Base-by-base conservation (phyloP, 92 coral and sea anemone species). In the Epizoanthus stellaris region DNA sequence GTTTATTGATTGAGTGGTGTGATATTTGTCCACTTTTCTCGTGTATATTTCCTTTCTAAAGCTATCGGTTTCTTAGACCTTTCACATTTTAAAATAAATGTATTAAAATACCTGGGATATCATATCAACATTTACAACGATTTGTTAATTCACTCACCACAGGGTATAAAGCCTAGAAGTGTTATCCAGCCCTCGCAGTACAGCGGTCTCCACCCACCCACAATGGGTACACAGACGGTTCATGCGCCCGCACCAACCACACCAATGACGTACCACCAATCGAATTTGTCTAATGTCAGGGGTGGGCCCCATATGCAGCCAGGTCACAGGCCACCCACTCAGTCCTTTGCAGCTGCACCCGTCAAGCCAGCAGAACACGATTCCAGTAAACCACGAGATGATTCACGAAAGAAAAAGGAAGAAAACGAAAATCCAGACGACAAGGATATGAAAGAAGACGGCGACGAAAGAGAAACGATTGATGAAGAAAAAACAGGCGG, bases 401-500 rank as follows among this genome's bases (percentile, higher is more conserved):
- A 20, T 42, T 61, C 72, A 10, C 83, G 47, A 61, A 63, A 67
- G 34, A 49, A 6, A 42, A 79, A 42, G 23, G 58, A 63, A 62
- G 83, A 79, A 63, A 79, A 45, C 4, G 63, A 74, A 52, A 62
- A 52, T 30, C 80, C 8, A 0, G 16, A 14, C n/a, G 54, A 43
- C 4, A 36, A 79, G 39, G 91, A 92, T 58, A 81, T 16, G n/a
- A 61, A 13, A 63, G 80, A 54, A 43, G 90, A 85, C 13, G 87
- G 47, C 39, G 88, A 89, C 16, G 86, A 62, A 21, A 61, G 53
- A 14, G 93, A 71, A 38, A 69, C 53, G 13, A 85, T 61, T 60
- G 89, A 86, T 1, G 92, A 74, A 52, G 90, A 83, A 49, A 85
- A 85, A 61, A 60, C 87, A 4, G 92, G 73, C 57, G 43, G 91